These are phyloP conservation scores for Agrochola circellaris DNA, from an alignment of 2,888 invertebrate genomes.

Conservation along the genomic window DNA sequence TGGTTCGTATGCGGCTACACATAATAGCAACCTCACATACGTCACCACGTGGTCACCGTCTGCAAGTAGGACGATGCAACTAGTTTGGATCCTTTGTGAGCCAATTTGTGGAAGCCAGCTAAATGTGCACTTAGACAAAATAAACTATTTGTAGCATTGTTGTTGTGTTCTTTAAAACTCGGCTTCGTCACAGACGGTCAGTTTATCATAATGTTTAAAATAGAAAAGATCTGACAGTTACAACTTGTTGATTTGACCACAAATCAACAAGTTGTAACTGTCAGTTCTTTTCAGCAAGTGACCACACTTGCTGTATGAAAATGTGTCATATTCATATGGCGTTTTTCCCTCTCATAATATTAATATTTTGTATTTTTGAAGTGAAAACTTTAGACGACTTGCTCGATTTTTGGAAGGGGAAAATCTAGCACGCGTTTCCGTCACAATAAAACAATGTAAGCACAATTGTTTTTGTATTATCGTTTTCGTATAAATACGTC, in stretches of 20 bases:
- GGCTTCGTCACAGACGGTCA: no score
- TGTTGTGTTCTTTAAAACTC: not conserved
- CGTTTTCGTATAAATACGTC: not conserved
- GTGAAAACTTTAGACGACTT: not conserved
- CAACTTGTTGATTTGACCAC: not conserved
- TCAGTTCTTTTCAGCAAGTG: no score
- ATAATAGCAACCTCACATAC: not conserved
- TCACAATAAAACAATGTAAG: not conserved
- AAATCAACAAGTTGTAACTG: no score
- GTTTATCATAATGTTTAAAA: not conserved
- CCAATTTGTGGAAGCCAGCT: not conserved
- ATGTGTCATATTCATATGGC: not conserved
- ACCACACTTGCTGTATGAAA: not conserved
- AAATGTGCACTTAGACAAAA: not conserved
- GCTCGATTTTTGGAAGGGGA: not conserved
- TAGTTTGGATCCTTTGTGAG: constrained; percentile 11
- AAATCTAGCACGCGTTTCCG: no score
- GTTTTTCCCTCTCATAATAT: not conserved
- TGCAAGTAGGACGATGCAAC: constrained; percentile 11
- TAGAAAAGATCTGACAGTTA: not conserved
- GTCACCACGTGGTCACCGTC: not conserved
- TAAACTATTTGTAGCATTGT: not conserved
- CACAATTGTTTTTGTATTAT: not conserved
- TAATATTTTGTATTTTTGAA: not conserved
- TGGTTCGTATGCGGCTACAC: not conserved